These are phyloP conservation scores for Taurulus bubalis DNA, from an alignment of 2,113 vertebrate species.

Conservation along the genomic window DNA sequence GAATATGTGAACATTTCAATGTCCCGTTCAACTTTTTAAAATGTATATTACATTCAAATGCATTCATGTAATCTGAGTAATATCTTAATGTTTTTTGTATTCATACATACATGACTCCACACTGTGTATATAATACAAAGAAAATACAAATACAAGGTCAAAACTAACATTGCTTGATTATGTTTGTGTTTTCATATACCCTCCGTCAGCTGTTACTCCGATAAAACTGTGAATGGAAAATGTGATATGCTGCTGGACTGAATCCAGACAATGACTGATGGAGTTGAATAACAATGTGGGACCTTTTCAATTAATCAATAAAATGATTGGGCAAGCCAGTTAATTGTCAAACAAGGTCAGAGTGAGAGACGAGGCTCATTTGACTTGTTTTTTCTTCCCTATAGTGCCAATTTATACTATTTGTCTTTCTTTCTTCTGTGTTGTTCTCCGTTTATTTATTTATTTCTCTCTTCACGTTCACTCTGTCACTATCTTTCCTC, in stretches of 20 bases:
- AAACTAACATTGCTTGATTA: not conserved
- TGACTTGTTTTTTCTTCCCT: slow-evolving; percentile 15
- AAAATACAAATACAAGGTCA: not conserved
- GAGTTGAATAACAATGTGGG: slow-evolving; percentile 51
- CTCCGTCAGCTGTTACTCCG: not conserved
- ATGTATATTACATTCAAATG: not conserved
- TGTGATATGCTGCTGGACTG: slow-evolving; percentile 45
- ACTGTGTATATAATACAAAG: not conserved
- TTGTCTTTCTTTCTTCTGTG: not conserved
- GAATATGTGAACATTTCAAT: not conserved
- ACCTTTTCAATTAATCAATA: slow-evolving; percentile 44
- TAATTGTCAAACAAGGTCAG: slow-evolving; percentile 64
- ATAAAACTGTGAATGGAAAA: slow-evolving; percentile 20
- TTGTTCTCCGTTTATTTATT: not conserved
- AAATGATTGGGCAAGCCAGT: slow-evolving; percentile 30
- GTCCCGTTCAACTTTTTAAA: not conserved
- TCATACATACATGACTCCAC: not conserved
- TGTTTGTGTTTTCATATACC: slow-evolving; percentile 1
- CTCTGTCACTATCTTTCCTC: not conserved
- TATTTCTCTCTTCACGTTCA: not conserved
- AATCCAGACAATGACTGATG: slow-evolving; percentile 47
- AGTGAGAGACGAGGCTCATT: slow-evolving; percentile 37
- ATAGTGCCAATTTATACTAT: not conserved
- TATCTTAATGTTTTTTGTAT: not conserved
- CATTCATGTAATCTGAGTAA: not conserved